Conservation (phyloP, 1,140 invertebrate species). For the Zaprionus africanus region DNA sequence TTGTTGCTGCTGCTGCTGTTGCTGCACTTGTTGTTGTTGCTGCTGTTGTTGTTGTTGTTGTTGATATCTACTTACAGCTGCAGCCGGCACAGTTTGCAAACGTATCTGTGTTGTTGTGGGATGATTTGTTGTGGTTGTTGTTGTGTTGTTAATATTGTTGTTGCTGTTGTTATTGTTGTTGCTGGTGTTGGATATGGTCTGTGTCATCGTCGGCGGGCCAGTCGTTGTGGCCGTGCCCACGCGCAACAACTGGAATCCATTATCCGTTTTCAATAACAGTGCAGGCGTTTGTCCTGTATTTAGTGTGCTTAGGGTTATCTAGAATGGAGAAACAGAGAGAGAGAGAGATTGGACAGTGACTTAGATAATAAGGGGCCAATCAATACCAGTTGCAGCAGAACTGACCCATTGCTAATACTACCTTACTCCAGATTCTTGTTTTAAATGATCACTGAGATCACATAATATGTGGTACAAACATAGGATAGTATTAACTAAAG, state of each 20-base stretch:
- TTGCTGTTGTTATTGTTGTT: conserved; percentile 57
- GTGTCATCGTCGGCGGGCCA: conserved; percentile 85
- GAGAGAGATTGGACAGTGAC: conserved; percentile 19
- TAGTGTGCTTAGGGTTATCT: conserved; percentile 93
- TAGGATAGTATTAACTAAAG: neutral
- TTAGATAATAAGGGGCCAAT: conserved; percentile 33
- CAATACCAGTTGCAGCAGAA: conserved; percentile 16
- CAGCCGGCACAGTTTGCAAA: conserved; percentile 86
- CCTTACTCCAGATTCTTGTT: neutral
- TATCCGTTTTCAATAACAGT: conserved; percentile 96
- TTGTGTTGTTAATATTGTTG: conserved; percentile 54
- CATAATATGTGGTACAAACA: neutral
- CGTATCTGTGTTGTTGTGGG: conserved; percentile 85
- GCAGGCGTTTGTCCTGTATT: conserved; percentile 92
- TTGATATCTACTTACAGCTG: conserved; percentile 87
- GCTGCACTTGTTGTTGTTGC: conserved; percentile 64
- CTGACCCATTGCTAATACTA: neutral
- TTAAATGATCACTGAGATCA: neutral
- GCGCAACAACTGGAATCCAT: conserved; percentile 95
- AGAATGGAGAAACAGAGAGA: conserved; percentile 80
- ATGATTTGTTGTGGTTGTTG: conserved; percentile 77
- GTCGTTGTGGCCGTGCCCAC: conserved; percentile 90
- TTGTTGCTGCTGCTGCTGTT: conserved; percentile 58
- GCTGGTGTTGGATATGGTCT: conserved; percentile 77
- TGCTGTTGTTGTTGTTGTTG: conserved; percentile 65